phyloP scores from a whole-genome alignment of 2,113 vertebrate genomes.

The Girardinichthys multiradiatus region DNA sequence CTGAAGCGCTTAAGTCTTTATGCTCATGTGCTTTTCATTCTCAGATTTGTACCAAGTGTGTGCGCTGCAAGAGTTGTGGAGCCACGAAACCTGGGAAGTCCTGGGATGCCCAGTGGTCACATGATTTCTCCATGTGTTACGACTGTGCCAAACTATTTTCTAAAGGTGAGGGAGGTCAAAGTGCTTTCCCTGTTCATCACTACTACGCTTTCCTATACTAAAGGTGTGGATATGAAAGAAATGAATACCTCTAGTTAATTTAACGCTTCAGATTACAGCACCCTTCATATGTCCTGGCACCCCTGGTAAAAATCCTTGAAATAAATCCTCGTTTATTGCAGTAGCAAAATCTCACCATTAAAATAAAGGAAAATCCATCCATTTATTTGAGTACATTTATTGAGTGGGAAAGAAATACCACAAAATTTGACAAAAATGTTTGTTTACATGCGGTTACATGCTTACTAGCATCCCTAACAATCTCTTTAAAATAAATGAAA shows the following conservation, averaged over 20 bases:
- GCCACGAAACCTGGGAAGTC: slow-evolving; percentile 97
- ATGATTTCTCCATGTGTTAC: slow-evolving; percentile 98
- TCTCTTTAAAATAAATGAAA: too few species aligned
- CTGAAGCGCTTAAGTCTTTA: slow-evolving; percentile 8
- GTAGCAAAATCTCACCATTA: not conserved
- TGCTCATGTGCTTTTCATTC: slow-evolving; percentile 8
- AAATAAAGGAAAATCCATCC: not conserved
- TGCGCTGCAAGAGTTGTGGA: slow-evolving; percentile 96
- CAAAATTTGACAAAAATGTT: too few species aligned
- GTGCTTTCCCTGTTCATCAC: not conserved
- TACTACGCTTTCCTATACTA: not conserved
- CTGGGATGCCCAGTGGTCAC: slow-evolving; percentile 99
- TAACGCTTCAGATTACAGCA: not conserved
- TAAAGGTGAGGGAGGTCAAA: slow-evolving; percentile 84
- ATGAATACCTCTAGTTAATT: not conserved
- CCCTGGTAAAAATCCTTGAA: not conserved
- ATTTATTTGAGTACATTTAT: too few species aligned
- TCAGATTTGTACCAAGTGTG: slow-evolving; percentile 97
- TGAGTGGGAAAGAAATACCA: too few species aligned
- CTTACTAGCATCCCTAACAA: too few species aligned
- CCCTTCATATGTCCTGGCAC: not conserved
- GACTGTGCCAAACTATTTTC: slow-evolving; percentile 98
- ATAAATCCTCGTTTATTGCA: not conserved
- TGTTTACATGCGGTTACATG: too few species aligned
- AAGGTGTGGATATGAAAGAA: not conserved